A percentile compares a stretch with the other conserved stretches of the same genome.
Evolutionary conservation across 1,140 invertebrate genomes (phyloP).

Genomic region (Schlechtendalia chinensis): DNA sequence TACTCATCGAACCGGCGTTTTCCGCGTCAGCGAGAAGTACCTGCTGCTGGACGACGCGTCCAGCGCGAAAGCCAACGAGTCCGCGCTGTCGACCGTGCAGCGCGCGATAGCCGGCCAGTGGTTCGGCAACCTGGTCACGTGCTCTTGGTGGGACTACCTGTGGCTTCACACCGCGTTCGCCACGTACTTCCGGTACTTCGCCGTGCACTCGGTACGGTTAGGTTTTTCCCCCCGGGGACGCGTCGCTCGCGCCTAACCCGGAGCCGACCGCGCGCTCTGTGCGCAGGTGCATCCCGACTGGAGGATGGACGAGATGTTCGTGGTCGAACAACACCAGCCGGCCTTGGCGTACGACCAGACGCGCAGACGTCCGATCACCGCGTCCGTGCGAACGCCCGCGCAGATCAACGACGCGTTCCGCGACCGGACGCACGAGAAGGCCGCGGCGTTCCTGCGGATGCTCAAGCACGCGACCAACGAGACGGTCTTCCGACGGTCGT

Average conservation of each 20-base stretch:
- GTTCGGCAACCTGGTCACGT: slow-evolving; percentile 76
- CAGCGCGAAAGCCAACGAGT: slow-evolving; percentile 59
- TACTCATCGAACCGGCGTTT: too few species aligned
- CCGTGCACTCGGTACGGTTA: slow-evolving; percentile 52
- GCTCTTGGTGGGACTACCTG: slow-evolving; percentile 78
- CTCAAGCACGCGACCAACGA: not conserved
- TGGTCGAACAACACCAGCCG: slow-evolving; percentile 74
- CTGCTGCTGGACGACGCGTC: not conserved
- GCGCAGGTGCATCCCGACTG: slow-evolving; percentile 78
- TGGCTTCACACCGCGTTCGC: slow-evolving; percentile 74
- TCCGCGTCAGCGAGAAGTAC: slow-evolving; percentile 10
- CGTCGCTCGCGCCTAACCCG: too few species aligned
- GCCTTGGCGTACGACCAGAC: slow-evolving; percentile 73
- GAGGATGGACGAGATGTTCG: slow-evolving; percentile 84
- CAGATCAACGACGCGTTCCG: not conserved
- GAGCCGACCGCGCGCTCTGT: not conserved
- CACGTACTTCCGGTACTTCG: slow-evolving; percentile 60
- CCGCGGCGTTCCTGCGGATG: not conserved
- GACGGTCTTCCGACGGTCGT: not conserved
- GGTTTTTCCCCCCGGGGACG: too few species aligned
- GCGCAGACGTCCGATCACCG: not conserved
- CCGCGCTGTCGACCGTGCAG: slow-evolving; percentile 69
- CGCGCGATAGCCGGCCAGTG: slow-evolving; percentile 83
- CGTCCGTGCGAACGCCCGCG: not conserved
- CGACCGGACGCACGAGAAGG: not conserved